Conservation (phyloP, 1,140 invertebrate genomes). For the Drosophila bocki region DNA sequence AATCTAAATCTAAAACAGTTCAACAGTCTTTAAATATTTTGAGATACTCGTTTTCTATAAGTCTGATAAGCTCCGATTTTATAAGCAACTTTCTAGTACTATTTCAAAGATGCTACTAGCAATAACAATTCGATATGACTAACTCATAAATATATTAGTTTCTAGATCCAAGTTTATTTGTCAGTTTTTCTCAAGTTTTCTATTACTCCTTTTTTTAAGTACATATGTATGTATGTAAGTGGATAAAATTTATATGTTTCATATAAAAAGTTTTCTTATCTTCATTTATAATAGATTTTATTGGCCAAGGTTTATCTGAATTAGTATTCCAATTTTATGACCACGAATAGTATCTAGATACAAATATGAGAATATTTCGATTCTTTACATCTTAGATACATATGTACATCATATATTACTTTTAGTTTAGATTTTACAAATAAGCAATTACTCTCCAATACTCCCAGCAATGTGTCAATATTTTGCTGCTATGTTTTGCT, state of each 20-base stretch:
- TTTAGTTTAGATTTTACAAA: background rate
- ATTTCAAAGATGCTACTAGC: background rate
- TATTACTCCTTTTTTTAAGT: no score
- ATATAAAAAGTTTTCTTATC: no score
- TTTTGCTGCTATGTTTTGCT: conserved; percentile 38
- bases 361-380: no score
- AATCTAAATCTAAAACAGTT: background rate
- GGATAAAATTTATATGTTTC: no score
- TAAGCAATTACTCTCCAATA: background rate
- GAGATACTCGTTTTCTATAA: background rate
- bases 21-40: background rate
- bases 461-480: conserved; percentile 7
- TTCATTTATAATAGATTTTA: no score
- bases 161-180: background rate
- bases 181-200: background rate
- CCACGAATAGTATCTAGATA: no score
- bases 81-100: background rate
- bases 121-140: background rate
- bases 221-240: no score
- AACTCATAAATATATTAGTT: background rate
- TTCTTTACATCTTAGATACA: background rate
- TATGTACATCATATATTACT: background rate
- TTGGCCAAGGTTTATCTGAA: no score
- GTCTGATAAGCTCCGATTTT: background rate
- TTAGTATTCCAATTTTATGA: no score